Percentiles rank a stretch among this genome's conserved stretches.
These are phyloP conservation scores for Plestiodon gilberti DNA, from an alignment of 2,113 vertebrate genomes.

Conservation along the genomic window DNA sequence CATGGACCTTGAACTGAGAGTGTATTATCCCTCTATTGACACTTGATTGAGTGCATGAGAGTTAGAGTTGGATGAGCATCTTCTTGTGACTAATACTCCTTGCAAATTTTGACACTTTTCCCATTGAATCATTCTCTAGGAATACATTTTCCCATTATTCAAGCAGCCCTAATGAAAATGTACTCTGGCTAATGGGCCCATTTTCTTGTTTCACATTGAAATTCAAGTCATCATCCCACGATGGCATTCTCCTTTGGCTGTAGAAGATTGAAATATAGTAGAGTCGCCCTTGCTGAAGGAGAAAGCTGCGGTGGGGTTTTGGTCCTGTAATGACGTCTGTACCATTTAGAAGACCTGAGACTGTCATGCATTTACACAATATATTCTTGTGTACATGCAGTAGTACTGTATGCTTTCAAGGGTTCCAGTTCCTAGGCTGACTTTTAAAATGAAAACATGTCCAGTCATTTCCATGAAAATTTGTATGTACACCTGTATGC, in stretches of 20 bases:
- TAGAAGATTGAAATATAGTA: background rate
- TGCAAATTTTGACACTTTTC: slow-evolving; percentile 12
- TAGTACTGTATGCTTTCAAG: too few relatives aligned
- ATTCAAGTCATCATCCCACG: background rate
- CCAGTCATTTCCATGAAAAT: too few relatives aligned
- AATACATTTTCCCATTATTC: slow-evolving; percentile 6
- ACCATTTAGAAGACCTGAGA: background rate
- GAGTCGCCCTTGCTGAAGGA: rapidly evolving
- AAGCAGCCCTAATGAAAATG: background rate
- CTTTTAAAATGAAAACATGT: too few relatives aligned
- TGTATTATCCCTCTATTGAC: background rate
- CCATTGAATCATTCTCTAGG: background rate
- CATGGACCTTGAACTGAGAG: background rate
- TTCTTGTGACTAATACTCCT: background rate
- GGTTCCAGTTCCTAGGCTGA: too few relatives aligned
- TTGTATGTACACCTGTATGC: too few relatives aligned
- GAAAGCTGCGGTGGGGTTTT: background rate
- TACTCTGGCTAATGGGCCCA: background rate
- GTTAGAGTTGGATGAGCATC: background rate
- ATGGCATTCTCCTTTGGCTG: background rate
- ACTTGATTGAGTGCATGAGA: background rate
- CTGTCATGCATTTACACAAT: too few relatives aligned
- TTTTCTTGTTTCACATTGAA: slow-evolving; percentile 15
- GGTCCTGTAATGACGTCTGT: background rate
- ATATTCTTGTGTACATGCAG: too few relatives aligned